These are phyloP conservation scores for Panthera leo DNA, from an alignment of 2,113 vertebrate species.

Conservation along the genomic window DNA sequence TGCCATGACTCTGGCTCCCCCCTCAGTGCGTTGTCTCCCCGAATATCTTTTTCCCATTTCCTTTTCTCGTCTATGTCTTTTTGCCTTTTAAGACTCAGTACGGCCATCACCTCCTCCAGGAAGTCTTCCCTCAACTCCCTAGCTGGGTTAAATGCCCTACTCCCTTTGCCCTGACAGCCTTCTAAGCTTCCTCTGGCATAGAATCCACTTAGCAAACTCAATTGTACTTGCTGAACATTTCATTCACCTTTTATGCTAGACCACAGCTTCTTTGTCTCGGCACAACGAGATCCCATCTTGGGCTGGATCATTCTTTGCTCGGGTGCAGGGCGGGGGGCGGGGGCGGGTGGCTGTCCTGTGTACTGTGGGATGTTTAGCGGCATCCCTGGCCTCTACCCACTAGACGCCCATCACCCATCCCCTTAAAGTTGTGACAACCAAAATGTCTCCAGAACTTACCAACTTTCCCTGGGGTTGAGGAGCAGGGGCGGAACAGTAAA, in stretches of 20 bases:
- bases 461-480: too few species aligned
- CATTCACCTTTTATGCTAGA: background rate
- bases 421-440: background rate
- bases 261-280: background rate
- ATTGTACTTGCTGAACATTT: background rate
- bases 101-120: background rate
- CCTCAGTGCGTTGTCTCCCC: background rate
- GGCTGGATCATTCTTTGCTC: background rate
- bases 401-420: background rate
- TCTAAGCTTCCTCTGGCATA: background rate
- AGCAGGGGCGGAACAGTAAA: background rate
- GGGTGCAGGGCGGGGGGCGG: background rate
- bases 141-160: background rate
- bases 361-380: background rate
- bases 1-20: background rate
- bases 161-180: background rate
- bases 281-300: background rate
- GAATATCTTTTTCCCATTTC: background rate
- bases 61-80: background rate
- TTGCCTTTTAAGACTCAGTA: background rate
- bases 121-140: background rate
- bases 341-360: background rate
- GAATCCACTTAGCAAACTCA: background rate
- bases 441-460: background rate
- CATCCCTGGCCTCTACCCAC: background rate